Base-by-base conservation (phyloP, 1,140 invertebrate genomes). In the Forficula auricularia region DNA sequence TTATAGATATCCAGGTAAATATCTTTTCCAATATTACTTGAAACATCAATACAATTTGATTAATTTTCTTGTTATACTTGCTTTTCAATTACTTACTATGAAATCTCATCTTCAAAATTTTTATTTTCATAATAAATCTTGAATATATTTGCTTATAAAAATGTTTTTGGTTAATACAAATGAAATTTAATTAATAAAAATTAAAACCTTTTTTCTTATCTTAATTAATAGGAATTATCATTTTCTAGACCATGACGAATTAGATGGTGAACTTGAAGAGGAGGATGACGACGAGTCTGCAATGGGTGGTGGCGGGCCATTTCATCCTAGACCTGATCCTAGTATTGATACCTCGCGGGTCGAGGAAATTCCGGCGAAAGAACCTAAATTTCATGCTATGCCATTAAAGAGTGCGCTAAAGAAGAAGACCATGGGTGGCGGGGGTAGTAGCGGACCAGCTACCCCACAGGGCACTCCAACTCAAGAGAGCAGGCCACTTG, bases 331-430 rank as follows among this genome's bases (percentile, higher is more conserved):
- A 60, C 67, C 67, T 44, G 73, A 77, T 58, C 70, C 71, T 1
- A 56, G 59, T 12, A 78, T 83, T 51, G 82, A 88, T 57, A 85
- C 82, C 22, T 75, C 73, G 13, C 70, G 80, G 39, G 75, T 88
- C 27, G 84, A 90, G 59, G 82, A 89, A 63, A 87, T 90, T 44
- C 84, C 82, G 42, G 84, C 86, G 42, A 86, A 86, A 61, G 58
- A 59, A 46, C 53, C 60, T 20, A 52, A 55, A 54, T 79, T 84
- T 57, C 81, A 88, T 66, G 85, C 84, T 43, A 75, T 87, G 64
- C 86, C 86, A 43, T 69, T 88, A 36, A 91, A 91, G 57, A 88
- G 83, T 16, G 86, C 86, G n/a, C 67, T 90, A 32, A 90, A 90
- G 66, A 91, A 90, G 57, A 77, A 81, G 52, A 33, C 38, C 4